Evolutionary conservation across 2,113 vertebrate genomes (phyloP), one percentile per base, ranked within the genome.

Genomic region (Poeciliopsis occidentalis): DNA sequence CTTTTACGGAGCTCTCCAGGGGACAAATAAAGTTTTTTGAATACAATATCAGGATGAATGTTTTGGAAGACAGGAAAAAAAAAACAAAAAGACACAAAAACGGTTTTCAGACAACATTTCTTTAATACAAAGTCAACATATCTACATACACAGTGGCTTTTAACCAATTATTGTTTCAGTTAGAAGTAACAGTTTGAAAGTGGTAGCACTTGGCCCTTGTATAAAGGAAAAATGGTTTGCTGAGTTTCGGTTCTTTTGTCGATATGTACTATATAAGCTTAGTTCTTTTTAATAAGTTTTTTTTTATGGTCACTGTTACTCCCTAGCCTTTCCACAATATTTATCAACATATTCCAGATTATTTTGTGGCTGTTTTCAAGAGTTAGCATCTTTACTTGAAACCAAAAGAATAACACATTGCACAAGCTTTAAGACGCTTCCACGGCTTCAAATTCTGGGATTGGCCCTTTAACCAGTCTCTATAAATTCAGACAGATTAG

Each of bases 101-200:
- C 44, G 44, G 29, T 85, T 80, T 94, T 96, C 95, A 95, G 97
- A 97, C 96, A 96, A 96, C 95, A 96, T 95, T 96, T 96, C 97
- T 98, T 99, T 99, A 98, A 99, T 99, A 99, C 97, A 99, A 99
- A 99, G 96, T 98, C 92, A 95, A 97, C 96, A 95, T 98, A 98
- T 99, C 97, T 99, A 99, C 97, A 99, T 96, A 97, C 96, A 97
- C 94, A 92, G 97, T 96, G 96, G 96, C 94, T 93, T 94, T 94
- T 94, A 95, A 94, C 96, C 96, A 96, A 96, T 96, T 95, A 94
- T 96, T 94, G 95, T 93, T 96, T 95, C 95, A 93, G 90, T 95
- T 94, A 92, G 95, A 95, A 96, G 94, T 94, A 96, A 96, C 96
- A 96, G 95, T 95, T 95, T 96, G 93, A 95, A 96, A 96, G 96